These are phyloP conservation scores for Bedellia somnulentella DNA, from an alignment of 2,888 invertebrate species.

Conservation along the genomic window DNA sequence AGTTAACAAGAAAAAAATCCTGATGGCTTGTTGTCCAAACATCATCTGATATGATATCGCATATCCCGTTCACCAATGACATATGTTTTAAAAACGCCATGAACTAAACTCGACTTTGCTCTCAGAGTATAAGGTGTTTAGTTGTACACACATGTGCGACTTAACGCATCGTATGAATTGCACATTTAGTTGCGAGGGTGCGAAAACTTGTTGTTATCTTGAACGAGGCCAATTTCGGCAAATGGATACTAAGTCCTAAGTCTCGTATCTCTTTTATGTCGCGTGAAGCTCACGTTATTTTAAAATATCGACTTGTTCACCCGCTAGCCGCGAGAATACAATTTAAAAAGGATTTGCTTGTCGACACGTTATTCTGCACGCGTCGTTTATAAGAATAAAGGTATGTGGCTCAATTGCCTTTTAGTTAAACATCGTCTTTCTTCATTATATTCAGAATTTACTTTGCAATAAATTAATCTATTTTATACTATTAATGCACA, in stretches of 20 bases:
- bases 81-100: conserved; percentile 28
- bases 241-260: conserved; percentile 62
- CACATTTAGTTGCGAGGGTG: conserved; percentile 57
- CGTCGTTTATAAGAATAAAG: no score
- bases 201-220: conserved; percentile 61
- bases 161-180: conserved; percentile 56
- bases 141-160: no score
- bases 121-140: no score
- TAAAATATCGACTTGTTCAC: conserved; percentile 49
- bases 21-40: conserved; percentile 35
- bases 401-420: no score
- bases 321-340: conserved; percentile 13
- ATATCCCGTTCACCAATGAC: conserved; percentile 42
- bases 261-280: conserved; percentile 54
- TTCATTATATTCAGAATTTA: no score
- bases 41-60: conserved; percentile 38
- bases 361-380: no score
- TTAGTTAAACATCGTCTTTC: no score
- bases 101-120: no score
- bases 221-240: conserved; percentile 58
- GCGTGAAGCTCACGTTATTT: conserved; percentile 34
- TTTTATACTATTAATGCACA: no score
- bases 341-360: conserved; percentile 53
- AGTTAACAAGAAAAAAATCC: conserved; percentile 28
- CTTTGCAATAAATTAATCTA: no score